Evolutionary conservation across 2,888 invertebrate species (phyloP), one percentile per base, ranked within the genome.

Genomic region (Drosophila meridiana): DNA sequence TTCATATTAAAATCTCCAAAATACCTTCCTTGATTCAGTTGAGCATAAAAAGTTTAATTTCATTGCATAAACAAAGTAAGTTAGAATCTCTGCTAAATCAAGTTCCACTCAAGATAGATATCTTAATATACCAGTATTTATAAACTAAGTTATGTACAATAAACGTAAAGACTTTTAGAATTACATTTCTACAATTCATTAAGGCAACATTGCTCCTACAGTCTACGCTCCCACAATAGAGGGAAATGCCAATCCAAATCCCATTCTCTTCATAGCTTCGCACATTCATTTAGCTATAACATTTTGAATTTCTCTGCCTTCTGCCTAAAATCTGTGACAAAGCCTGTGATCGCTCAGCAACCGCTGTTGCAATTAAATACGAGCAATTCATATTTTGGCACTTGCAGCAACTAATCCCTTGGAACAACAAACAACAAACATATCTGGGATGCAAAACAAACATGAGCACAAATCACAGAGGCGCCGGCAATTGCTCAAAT

Each of bases 321-420:
- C 1, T 30, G 1, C 38, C 30, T 36, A 68, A 82, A 80, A 80
- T 70, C 76, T 61, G 50, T 45, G 42, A 26, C 52, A 72, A 66
- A 59, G 64, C 55, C 62, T 50, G 52, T 59, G 69, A 83, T 63
- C 75, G 63, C 72, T 66, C 69, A 67, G 59, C 77, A 55, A 72
- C 32, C 63, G 61, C 64, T 70, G 55, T 38, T 52, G 61, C 68
- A 77, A 83, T 76, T 82, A 83, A 69, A 69, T 80, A 28, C 60
- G 52, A 75, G 67, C 78, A 78, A 83, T 80, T 82, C 81, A 80
- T 76, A 83, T 80, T 82, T 82, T 82, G 81, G 50, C 81, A 78
- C 83, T 78, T 63, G 65, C 61, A 42, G 61, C 67, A 67, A 82
- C 81, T 83, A 82, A 83, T 82, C 83, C 81, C 68, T 55, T 45